phyloP scores from a whole-genome alignment of 2,797 vertebrate species.

The Haliaeetus vocifer region DNA sequence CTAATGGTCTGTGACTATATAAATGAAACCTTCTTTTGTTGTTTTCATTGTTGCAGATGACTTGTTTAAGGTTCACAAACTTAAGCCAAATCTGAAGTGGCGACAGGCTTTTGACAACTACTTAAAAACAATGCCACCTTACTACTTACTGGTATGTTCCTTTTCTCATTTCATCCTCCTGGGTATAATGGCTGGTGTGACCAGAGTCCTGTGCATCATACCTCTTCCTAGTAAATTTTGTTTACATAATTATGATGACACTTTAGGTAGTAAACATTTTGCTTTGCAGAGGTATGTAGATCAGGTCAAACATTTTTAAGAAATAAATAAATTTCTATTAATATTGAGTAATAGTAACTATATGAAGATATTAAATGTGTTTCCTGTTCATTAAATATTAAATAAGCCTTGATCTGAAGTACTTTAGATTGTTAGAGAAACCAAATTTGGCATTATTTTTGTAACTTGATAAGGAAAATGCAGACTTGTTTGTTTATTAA shows the following conservation, averaged over 20 bases:
- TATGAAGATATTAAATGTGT: neutral
- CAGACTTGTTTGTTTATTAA: neutral
- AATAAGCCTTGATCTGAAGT: neutral
- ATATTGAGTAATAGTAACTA: neutral
- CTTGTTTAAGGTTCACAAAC: conserved; percentile 98
- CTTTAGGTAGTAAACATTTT: conserved; percentile 27
- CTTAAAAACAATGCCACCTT: conserved; percentile 97
- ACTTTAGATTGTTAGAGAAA: neutral
- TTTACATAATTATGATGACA: neutral
- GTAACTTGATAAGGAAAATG: neutral
- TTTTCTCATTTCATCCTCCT: conserved; percentile 5
- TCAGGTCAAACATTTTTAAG: neutral
- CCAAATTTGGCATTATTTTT: neutral
- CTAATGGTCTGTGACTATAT: neutral
- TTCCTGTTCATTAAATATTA: neutral
- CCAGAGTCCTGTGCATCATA: conserved; percentile 17
- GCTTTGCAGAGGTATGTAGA: conserved; percentile 31
- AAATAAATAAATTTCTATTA: neutral
- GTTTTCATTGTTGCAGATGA: conserved; percentile 85
- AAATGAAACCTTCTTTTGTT: conserved; percentile 23
- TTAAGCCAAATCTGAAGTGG: conserved; percentile 98
- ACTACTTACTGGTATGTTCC: conserved; percentile 92
- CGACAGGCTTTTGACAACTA: conserved; percentile 96
- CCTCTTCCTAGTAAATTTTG: conserved; percentile 29
- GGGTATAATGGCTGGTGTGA: conserved; percentile 37